Evolutionary conservation across 2,888 invertebrate genomes (phyloP).

Genomic region (Celastrina argiolus): DNA sequence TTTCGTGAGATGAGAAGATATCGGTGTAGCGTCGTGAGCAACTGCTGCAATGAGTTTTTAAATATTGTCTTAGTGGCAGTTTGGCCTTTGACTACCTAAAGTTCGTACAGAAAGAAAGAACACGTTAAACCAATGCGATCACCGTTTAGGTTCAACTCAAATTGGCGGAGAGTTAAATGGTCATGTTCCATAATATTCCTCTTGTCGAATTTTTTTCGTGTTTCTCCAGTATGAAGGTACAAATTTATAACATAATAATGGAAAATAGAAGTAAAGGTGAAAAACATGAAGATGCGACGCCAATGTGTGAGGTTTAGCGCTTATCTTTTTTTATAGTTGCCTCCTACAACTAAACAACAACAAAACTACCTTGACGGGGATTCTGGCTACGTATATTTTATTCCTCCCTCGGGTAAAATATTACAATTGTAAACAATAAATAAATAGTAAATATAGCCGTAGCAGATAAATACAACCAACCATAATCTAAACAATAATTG

Average conservation of each 20-base stretch:
- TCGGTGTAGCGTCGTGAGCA: neutral
- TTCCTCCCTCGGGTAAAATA: neutral
- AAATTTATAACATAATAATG: too few species aligned
- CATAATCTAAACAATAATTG: neutral
- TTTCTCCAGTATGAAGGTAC: too few species aligned
- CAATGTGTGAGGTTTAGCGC: too few species aligned
- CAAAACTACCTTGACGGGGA: neutral
- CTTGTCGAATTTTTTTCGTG: too few species aligned
- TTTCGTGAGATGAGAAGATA: constrained; percentile 15
- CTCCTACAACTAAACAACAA: neutral
- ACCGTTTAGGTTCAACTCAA: too few species aligned
- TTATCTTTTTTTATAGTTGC: neutral
- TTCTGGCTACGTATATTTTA: neutral
- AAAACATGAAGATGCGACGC: too few species aligned
- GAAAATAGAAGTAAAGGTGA: too few species aligned
- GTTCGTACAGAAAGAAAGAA: neutral
- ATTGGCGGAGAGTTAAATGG: too few species aligned
- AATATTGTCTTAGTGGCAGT: neutral
- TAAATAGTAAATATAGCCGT: neutral
- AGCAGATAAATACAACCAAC: neutral
- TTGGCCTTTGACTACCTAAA: neutral
- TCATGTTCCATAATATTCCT: too few species aligned
- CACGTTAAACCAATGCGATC: too few species aligned
- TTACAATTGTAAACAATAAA: neutral
- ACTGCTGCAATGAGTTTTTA: neutral